Evolutionary conservation across 2,113 vertebrate genomes (phyloP), one percentile per base, ranked within the genome.

Genomic region (Neolamprologus cancellatus): DNA sequence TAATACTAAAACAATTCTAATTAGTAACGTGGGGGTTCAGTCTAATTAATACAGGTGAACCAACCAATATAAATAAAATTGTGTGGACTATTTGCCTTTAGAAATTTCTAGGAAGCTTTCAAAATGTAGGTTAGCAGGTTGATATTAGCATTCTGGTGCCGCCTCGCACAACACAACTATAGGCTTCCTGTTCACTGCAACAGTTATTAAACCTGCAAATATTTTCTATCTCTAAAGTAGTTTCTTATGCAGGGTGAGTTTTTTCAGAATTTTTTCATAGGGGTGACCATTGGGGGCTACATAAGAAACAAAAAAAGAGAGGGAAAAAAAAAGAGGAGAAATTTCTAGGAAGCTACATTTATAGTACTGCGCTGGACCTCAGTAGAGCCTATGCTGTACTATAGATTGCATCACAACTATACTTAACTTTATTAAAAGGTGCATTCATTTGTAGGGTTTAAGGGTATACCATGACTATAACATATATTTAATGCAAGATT

Each of bases 61-160:
- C n/a, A 41, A 41, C 13, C 64, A 4, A 69, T 41, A 25, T 41
- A 69, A 15, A 15, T 69, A 23, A 69, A 69, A 14, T 15, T 69
- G 36, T 23, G 36, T 41, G 64, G 36, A 41, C 12, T 69, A 9
- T 69, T 66, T 69, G n/a, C 36, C 64, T 69, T 41, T 41, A 61
- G 5, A 61, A 61, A 61, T 61, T 61, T 59, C 1, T 59, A 59
- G 28, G 57, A 59, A 59, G 30, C 30, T 80, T 87, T 64, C 2
- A 7, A 78, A 85, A 92, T 87, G 69, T 90, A 59, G 84, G 83
- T 83, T 81, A 87, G 17, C 81, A n/a, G 78, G 46, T 48, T 69
- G 80, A 61, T 84, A 74, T 83, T 87, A 66, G 74, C 71, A 55
- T 85, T 81, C 6, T 15, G 8, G 20, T 13, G n/a, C 83, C 18